Evolutionary conservation across 1,140 invertebrate genomes (phyloP).

Genomic region (Euschistus heros): DNA sequence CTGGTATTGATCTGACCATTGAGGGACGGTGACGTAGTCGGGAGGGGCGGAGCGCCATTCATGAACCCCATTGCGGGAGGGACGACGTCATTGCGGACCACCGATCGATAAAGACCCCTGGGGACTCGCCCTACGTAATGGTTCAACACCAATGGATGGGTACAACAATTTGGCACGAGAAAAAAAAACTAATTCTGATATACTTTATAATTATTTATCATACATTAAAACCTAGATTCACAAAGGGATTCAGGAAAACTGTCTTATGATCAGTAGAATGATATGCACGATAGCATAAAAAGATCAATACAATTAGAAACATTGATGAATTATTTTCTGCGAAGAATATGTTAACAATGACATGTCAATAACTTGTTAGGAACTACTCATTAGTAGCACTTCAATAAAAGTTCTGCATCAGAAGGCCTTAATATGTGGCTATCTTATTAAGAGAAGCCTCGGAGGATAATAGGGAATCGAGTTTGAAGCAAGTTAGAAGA

Average conservation of each 20-base stretch:
- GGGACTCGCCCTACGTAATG: too few species aligned
- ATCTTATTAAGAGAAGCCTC: too few species aligned
- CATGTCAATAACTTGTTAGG: too few species aligned
- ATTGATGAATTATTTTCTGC: background rate
- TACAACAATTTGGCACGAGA: too few species aligned
- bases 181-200: too few species aligned
- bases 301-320: background rate
- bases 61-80: background rate
- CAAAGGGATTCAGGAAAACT: background rate
- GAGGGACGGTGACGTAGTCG: background rate
- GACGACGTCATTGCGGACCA: background rate
- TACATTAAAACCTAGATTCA: background rate
- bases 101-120: background rate
- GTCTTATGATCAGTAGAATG: background rate
- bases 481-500: too few species aligned
- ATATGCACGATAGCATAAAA: background rate
- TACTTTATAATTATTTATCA: too few species aligned
- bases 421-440: background rate
- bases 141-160: too few species aligned
- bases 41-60: background rate
- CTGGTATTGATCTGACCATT: constrained; percentile 8
- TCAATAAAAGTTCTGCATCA: background rate
- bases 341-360: background rate
- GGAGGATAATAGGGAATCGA: too few species aligned
- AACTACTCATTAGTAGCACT: too few species aligned